phyloP scores from a whole-genome alignment of 2,113 vertebrate species.

The Xyrauchen texanus region DNA sequence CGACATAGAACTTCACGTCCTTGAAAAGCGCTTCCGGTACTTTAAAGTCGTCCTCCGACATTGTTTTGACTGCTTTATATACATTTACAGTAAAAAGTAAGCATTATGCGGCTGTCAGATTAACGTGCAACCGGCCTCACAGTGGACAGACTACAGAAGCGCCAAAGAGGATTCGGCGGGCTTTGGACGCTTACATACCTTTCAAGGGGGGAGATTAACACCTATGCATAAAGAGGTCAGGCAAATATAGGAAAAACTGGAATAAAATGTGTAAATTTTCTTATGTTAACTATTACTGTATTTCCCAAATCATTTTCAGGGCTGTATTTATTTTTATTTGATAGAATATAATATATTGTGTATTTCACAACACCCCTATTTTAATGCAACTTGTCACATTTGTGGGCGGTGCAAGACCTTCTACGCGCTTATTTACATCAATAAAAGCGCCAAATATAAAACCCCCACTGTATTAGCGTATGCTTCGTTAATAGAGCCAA shows the following conservation, averaged over 20 bases:
- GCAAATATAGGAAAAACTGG: neutral
- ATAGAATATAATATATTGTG: neutral
- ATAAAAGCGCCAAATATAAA: slow-evolving; percentile 49
- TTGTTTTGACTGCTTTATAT: slow-evolving; percentile 53
- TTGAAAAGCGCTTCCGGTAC: slow-evolving; percentile 90
- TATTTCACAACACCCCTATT: slow-evolving; percentile 16
- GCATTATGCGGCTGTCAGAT: slow-evolving; percentile 44
- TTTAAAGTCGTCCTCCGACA: slow-evolving; percentile 79
- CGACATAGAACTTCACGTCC: slow-evolving; percentile 96
- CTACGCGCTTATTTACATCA: slow-evolving; percentile 30
- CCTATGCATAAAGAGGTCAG: neutral
- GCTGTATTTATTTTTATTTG: no score
- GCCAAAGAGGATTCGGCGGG: slow-evolving; percentile 71
- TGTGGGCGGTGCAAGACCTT: slow-evolving; percentile 17
- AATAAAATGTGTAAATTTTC: neutral
- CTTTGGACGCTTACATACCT: slow-evolving; percentile 53
- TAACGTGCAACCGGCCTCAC: slow-evolving; percentile 29
- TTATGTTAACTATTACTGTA: accelerated
- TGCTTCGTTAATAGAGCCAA: no score
- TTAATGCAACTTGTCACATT: neutral
- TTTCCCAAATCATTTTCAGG: no score
- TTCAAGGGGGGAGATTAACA: neutral
- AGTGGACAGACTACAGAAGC: slow-evolving; percentile 49
- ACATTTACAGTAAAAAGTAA: slow-evolving; percentile 19
- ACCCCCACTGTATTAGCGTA: no score